Evolutionary conservation across 2,113 vertebrate species (phyloP), one percentile per base, ranked within the genome.

Genomic region (Crocuta crocuta): DNA sequence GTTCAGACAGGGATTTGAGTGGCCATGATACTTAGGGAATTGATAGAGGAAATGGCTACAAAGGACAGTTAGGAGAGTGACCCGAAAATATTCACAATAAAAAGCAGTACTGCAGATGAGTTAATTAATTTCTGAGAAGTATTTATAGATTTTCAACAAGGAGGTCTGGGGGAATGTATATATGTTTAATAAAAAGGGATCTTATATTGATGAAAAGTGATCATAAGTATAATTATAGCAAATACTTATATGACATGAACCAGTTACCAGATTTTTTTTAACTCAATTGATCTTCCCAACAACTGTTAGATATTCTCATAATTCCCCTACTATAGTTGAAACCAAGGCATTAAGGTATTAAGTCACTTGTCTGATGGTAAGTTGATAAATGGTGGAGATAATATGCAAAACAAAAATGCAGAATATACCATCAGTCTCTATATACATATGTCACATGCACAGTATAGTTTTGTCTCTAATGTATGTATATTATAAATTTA

Each of bases 11-110:
- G 68, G 33, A 50, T 43, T 23, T 24, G 19, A 31, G 11, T 50
- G 23, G 48, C 11, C 5, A 3, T 0, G 12, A 45, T 16, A n/a
- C 0, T 33, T 68, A 8, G 2, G 10, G 61, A 70, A 68, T 1
- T 39, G 68, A 50, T 12, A 26, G 15, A 79, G 28, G 21, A 79
- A 53, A 65, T 73, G 26, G 58, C 15, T 5, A 45, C 21, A 17
- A 65, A 39, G 55, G n/a, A 43, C 4, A 13, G 16, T 19, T 31
- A 53, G 79, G 78, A 70, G 1, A 33, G 16, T 7, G 63, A 50
- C 23, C 26, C 31, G 15, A 70, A 28, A 78, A 7, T 31, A 45
- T 63, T 43, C 33, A 19, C 71, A 48, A 15, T 24, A 31, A 24
- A 45, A 43, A 70, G 39, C 1, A 1, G 2, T 39, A 33, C 4